Percentiles rank a stretch among this genome's conserved stretches.
Conservation (phyloP, 2,888 invertebrate species). For the Trachelus troglodyta region DNA sequence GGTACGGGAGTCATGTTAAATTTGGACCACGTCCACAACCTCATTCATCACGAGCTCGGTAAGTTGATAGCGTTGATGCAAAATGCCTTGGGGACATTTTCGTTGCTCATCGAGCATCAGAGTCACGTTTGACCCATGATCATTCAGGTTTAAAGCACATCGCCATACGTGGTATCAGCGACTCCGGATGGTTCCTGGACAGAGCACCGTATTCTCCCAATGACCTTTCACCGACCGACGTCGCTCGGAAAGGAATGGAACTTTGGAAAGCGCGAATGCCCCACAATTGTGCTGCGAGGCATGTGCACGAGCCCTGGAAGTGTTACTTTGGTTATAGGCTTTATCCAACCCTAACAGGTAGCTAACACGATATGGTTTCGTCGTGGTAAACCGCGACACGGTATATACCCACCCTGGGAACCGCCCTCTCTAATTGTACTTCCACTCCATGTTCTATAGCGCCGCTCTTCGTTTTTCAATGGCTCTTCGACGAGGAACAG, state of each 20-base stretch:
- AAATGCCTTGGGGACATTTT: neutral
- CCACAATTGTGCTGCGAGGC: constrained; percentile 77
- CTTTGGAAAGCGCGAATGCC: constrained; percentile 87
- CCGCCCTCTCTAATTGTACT: neutral
- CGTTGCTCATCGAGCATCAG: neutral
- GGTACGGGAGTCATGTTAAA: constrained; percentile 95
- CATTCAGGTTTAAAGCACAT: constrained; percentile 67
- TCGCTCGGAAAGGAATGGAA: constrained; percentile 80
- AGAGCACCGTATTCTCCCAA: constrained; percentile 79
- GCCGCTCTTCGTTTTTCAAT: constrained; percentile 93
- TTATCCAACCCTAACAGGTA: constrained; percentile 85
- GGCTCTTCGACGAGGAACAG: constrained; percentile 95
- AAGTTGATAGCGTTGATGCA: constrained; percentile 19
- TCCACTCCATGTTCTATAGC: constrained; percentile 68
- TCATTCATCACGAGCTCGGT: constrained; percentile 73
- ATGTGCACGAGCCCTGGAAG: constrained; percentile 83
- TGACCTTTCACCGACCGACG: constrained; percentile 72
- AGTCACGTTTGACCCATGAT: constrained; percentile 4
- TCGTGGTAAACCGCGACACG: neutral
- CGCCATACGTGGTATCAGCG: constrained; percentile 85
- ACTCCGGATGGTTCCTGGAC: constrained; percentile 96
- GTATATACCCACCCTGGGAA: neutral
- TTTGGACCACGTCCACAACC: constrained; percentile 82
- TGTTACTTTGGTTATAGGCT: constrained; percentile 93
- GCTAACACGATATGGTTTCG: neutral